Percentiles rank a stretch among this genome's conserved stretches.
These are phyloP conservation scores for Camelus bactrianus DNA, from an alignment of 2,113 vertebrate genomes.

Conservation along the genomic window DNA sequence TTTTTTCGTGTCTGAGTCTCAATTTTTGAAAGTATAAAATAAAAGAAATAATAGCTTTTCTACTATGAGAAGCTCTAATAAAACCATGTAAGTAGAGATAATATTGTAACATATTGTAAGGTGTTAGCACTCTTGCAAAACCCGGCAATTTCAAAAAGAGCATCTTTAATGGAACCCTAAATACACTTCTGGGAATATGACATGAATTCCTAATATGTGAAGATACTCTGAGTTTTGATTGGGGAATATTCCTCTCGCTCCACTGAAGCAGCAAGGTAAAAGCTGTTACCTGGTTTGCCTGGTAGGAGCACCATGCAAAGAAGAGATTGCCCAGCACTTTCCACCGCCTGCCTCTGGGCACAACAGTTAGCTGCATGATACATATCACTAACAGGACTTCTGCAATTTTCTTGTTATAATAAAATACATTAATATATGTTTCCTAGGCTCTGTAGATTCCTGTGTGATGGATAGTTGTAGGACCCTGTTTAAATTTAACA, in stretches of 20 bases:
- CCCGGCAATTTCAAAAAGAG: not conserved
- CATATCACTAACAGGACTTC: not conserved
- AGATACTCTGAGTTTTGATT: not conserved
- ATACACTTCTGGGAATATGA: not conserved
- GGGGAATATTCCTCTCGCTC: not conserved
- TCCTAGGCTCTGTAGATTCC: not conserved
- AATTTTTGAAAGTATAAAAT: constrained; percentile 9
- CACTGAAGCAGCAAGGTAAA: not conserved
- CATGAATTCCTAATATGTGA: not conserved
- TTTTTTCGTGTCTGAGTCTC: not conserved
- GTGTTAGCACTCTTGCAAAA: not conserved
- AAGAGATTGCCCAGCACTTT: not conserved
- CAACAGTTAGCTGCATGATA: not conserved
- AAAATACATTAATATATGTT: not conserved
- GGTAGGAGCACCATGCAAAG: accelerated
- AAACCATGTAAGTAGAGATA: not conserved
- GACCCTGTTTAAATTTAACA: not conserved
- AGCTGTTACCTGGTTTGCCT: not conserved
- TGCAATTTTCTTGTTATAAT: constrained; percentile 5
- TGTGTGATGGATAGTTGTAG: not conserved
- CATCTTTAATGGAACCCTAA: not conserved
- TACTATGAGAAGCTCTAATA: not conserved
- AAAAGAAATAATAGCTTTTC: not conserved
- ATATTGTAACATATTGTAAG: not conserved
- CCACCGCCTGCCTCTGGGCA: not conserved